These are phyloP conservation scores for Uropetala carovei DNA, from an alignment of 2,888 invertebrate genomes.

Conservation along the genomic window DNA sequence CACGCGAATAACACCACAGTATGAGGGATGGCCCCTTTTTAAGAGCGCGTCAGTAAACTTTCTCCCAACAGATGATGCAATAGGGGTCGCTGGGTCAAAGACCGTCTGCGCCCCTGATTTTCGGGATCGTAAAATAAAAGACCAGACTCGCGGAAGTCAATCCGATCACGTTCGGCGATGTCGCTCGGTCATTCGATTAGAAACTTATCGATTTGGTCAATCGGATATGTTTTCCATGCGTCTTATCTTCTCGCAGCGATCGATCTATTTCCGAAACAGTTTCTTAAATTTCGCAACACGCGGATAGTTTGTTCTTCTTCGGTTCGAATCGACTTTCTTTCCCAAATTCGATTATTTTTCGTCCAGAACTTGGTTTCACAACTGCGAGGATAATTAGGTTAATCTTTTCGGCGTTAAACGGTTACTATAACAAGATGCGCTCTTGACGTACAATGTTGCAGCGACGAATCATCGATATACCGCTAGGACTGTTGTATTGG, in stretches of 20 bases:
- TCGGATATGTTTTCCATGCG: not conserved
- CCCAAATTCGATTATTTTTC: not conserved
- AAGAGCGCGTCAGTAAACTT: not conserved
- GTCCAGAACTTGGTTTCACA: not conserved
- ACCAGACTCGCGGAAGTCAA: not conserved
- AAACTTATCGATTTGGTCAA: not conserved
- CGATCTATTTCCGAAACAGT: no score
- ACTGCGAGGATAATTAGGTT: no score
- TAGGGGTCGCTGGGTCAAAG: not conserved
- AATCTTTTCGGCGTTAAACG: no score
- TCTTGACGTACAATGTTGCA: no score
- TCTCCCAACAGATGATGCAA: not conserved
- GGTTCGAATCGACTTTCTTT: not conserved
- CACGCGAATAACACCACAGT: not conserved
- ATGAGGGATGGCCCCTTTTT: slow-evolving; percentile 15
- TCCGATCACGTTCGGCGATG: not conserved
- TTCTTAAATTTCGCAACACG: not conserved
- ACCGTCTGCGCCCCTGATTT: not conserved
- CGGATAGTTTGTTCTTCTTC: not conserved
- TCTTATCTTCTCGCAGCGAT: not conserved
- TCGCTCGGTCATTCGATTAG: not conserved
- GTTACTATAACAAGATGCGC: no score
- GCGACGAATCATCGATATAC: no score
- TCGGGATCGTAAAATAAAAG: not conserved
- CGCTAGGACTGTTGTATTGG: no score